A percentile compares a stretch with the other conserved stretches of the same genome.
phyloP scores from a whole-genome alignment of 2,797 vertebrate species.

The Anguilla anguilla region DNA sequence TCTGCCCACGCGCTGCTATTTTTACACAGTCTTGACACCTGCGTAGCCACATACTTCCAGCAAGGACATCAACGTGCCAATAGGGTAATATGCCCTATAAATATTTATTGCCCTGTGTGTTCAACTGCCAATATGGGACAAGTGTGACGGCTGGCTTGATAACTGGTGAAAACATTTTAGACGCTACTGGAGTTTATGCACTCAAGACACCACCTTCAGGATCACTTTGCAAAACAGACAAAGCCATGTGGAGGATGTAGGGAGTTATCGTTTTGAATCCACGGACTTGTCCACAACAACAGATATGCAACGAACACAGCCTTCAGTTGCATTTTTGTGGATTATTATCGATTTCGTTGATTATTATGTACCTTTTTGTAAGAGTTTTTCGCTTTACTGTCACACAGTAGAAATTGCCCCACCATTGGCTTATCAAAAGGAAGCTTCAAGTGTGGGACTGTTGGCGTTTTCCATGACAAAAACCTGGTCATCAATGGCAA shows the following conservation, averaged over 20 bases:
- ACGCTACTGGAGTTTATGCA: not conserved
- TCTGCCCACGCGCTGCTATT: too few relatives aligned
- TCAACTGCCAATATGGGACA: not conserved
- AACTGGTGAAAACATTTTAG: not conserved
- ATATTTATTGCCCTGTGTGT: not conserved
- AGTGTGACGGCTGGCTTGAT: not conserved
- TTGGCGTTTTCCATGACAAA: not conserved
- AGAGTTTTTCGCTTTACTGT: not conserved
- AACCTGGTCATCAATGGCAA: not conserved
- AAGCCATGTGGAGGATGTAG: not conserved
- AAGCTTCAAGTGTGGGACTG: not conserved
- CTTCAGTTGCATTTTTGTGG: not conserved
- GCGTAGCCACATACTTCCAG: not conserved
- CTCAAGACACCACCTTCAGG: not conserved
- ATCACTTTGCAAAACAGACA: too few relatives aligned
- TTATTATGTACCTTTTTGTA: not conserved
- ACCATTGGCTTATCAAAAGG: not conserved
- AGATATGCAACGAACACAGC: not conserved
- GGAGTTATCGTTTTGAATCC: not conserved
- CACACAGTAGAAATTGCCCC: not conserved
- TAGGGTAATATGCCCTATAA: too few relatives aligned
- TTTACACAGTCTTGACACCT: not conserved
- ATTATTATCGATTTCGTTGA: not conserved
- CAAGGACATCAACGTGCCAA: not conserved
- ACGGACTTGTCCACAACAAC: not conserved